Base-by-base conservation (phyloP, 1,140 invertebrate genomes). In the Drosophila aff. region DNA sequence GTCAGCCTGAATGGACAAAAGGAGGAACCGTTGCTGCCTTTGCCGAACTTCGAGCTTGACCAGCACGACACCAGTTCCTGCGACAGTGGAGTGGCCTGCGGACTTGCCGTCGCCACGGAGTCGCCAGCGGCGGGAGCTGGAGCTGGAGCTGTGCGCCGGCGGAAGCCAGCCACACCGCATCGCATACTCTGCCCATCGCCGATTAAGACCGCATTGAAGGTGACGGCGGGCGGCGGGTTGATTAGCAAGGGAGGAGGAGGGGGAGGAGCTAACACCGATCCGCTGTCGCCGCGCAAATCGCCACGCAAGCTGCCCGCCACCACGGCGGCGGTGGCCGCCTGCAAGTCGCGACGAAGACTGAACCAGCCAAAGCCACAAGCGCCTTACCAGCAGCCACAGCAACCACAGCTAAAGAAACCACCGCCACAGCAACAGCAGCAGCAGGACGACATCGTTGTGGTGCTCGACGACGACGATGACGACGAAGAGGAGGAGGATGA, bases 101-200 rank as follows among this genome's bases (percentile, higher is more conserved):
- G 78, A 33, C 23, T 81, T 23, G 76, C 76, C 13, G 23, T 50
- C 4, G 16, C 63, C 13, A 58, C 53, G 8, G 77, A 66, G 13
- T 76, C 78, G 16, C 77, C 81, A 7, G 81, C 64, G 8, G 64
- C 61, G 9, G 63, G 49, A 41, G 16, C 16, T 11, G 62, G 38
- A 31, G 49, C n/a, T n/a, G n/a, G n/a, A n/a, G n/a, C 46, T 28
- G 40, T 53, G 15, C 67, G 90, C 18, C 76, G 90, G 15, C 76
- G 89, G 13, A 93, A 93, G 57, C 92, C 92, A 38, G 91, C 92
- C 13, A 93, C 92, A 7, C 92, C 92, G 16, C 92, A 93, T 78
- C 92, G 92, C 31, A 93, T 93, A 44, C 67, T 93, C 4, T 92
- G 91, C 61, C 92, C 92, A 38, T 93, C 92, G 41, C 91, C 92